Conservation (phyloP, 2,888 invertebrate genomes). For the Diachrysia chrysitis region DNA sequence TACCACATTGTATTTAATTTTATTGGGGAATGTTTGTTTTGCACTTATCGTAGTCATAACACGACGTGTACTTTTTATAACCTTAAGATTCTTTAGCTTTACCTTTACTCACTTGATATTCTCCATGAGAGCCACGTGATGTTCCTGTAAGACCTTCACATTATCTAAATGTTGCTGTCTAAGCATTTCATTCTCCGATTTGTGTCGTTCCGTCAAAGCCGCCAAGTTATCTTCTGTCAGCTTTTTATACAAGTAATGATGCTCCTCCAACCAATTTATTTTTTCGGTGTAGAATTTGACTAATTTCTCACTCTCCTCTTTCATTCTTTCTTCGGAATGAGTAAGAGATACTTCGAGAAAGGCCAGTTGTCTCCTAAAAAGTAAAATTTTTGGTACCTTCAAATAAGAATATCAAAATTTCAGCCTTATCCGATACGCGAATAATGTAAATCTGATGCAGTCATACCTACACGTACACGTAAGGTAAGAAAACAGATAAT, state of each 20-base stretch:
- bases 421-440: too few species aligned
- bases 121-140: slow-evolving; percentile 88
- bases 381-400: not conserved
- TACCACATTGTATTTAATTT: too few species aligned
- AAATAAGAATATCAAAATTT: too few species aligned
- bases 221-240: slow-evolving; percentile 86
- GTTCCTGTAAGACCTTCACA: slow-evolving; percentile 81
- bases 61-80: too few species aligned
- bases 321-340: slow-evolving; percentile 89
- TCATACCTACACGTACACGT: too few species aligned
- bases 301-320: slow-evolving; percentile 88
- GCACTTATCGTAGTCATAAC: too few species aligned
- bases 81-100: not conserved
- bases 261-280: slow-evolving; percentile 86
- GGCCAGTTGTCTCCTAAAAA: slow-evolving; percentile 88
- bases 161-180: slow-evolving; percentile 85
- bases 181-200: slow-evolving; percentile 78
- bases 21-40: too few species aligned
- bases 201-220: slow-evolving; percentile 83
- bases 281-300: slow-evolving; percentile 86
- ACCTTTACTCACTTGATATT: slow-evolving; percentile 83
- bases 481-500: too few species aligned
- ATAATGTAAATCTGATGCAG: too few species aligned
- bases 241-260: slow-evolving; percentile 84
- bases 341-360: slow-evolving; percentile 88